Conservation (phyloP, 2,797 vertebrate species). For the Sebastes goodei region DNA sequence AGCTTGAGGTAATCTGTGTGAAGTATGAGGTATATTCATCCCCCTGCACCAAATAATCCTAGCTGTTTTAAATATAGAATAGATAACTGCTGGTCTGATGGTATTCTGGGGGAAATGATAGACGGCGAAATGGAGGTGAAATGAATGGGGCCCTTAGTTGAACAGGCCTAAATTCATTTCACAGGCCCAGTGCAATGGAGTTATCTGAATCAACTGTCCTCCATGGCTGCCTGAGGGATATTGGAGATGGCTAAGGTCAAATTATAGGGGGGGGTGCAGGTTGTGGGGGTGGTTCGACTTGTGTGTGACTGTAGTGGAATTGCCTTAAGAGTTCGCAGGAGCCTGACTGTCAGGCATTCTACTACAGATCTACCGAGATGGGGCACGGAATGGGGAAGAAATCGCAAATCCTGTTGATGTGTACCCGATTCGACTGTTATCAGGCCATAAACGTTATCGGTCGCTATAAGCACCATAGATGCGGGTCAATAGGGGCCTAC, state of each 20-base stretch:
- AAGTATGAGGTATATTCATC: conserved; percentile 63
- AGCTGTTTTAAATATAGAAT: conserved; percentile 76
- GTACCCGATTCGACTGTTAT: no score
- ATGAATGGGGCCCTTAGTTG: conserved; percentile 69
- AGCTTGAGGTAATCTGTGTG: conserved; percentile 71
- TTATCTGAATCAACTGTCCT: conserved; percentile 79
- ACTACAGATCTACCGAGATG: conserved; percentile 9
- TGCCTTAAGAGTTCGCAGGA: conserved; percentile 40
- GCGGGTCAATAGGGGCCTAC: no score
- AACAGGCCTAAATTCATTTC: conserved; percentile 78
- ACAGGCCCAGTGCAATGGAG: conserved; percentile 66
- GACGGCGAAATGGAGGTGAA: conserved; percentile 70
- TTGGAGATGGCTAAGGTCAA: conserved; percentile 75
- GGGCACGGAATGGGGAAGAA: neutral
- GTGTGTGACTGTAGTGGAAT: conserved; percentile 56
- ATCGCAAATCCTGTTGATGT: neutral
- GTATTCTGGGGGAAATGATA: conserved; percentile 67
- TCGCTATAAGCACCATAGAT: no score
- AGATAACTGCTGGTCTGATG: conserved; percentile 70
- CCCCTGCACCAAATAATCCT: conserved; percentile 66
- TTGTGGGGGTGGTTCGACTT: conserved; percentile 34
- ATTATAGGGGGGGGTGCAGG: conserved; percentile 51
- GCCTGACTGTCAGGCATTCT: conserved; percentile 20
- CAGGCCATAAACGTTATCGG: no score
- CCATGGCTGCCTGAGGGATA: conserved; percentile 71